Evolutionary conservation across 2,888 invertebrate species (phyloP), one percentile per base, ranked within the genome.

Genomic region (Drosophila bunnanda): DNA sequence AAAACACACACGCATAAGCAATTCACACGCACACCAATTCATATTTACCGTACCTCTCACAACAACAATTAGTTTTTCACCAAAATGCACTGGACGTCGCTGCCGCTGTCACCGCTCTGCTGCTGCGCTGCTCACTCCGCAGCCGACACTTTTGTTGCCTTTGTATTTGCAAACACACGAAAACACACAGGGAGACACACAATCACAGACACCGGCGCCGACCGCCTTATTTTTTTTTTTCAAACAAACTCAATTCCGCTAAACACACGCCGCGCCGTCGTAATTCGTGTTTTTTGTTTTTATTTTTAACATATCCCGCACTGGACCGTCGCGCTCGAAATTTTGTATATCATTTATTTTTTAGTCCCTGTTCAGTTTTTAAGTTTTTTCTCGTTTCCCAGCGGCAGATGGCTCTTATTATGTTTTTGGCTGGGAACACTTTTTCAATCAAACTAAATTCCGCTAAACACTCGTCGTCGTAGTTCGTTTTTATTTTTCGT

Each of bases 41-140:
- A 52, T 25, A 34, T 43, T 75, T 62, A 75, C 53, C 75, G 68
- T 87, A 87, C 88, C 82, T 82, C 82, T 84, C 76, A 62, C 65
- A 74, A 66, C 66, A 70, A 79, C 67, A 55, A 73, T 69, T 72
- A 74, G 55, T 64, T 50, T 55, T 55, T 48, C 52, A 61, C 56
- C 38, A 52, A 64, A 70, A 61, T 82, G 82, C 80, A 82, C 65
- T 65, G 64, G 44, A 17, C 38, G 54, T 53, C 22, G 57, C 32
- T 43, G 46, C 22, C 62, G 62, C 64, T 62, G 43, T 38, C 43
- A 34, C 36, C 53, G 65, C 65, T 50, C 32, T 30, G 65, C 57
- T 39, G 55, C 59, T 67, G 70, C 69, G 46, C 69, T 56, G 43
- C n/a, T 43, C 13, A 44, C 52, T 20, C 32, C 36, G 20, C 32